A percentile compares a stretch with the other conserved stretches of the same genome.
phyloP scores from a whole-genome alignment of 2,888 invertebrate species.

The Dynastes maya region DNA sequence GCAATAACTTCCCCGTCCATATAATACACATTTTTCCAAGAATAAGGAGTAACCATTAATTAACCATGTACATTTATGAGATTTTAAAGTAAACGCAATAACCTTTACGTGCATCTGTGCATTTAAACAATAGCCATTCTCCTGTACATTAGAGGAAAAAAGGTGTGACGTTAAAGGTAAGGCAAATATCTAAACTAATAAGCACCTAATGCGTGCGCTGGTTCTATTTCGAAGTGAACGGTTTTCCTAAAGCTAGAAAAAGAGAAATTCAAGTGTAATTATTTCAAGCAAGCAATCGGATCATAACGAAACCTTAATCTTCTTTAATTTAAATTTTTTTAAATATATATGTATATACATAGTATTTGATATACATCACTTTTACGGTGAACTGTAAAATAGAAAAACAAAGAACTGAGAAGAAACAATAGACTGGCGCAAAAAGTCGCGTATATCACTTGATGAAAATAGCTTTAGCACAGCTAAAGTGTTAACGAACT shows the following conservation, averaged over 20 bases:
- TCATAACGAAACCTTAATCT: slow-evolving; percentile 39
- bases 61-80: not conserved
- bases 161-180: not conserved
- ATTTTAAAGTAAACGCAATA: slow-evolving; percentile 16
- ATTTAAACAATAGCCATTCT: slow-evolving; percentile 4
- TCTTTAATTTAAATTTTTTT: too few relatives aligned
- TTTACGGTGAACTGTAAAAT: slow-evolving; percentile 14
- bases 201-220: too few relatives aligned
- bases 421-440: slow-evolving; percentile 28
- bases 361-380: too few relatives aligned
- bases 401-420: slow-evolving; percentile 30
- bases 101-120: not conserved
- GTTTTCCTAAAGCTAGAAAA: not conserved
- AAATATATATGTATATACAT: too few relatives aligned
- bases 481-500: slow-evolving; percentile 62
- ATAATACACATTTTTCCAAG: too few relatives aligned
- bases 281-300: slow-evolving; percentile 37
- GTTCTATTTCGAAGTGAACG: not conserved
- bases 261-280: slow-evolving; percentile 3
- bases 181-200: slow-evolving; percentile 9
- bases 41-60: too few relatives aligned
- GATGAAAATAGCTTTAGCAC: too few relatives aligned
- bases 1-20: too few relatives aligned
- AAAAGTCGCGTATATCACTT: slow-evolving; percentile 1
- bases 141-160: not conserved